Evolutionary conservation across 2,797 vertebrate genomes (phyloP), one percentile per base, ranked within the genome.

Genomic region (Platyrinchus mystaceus): DNA sequence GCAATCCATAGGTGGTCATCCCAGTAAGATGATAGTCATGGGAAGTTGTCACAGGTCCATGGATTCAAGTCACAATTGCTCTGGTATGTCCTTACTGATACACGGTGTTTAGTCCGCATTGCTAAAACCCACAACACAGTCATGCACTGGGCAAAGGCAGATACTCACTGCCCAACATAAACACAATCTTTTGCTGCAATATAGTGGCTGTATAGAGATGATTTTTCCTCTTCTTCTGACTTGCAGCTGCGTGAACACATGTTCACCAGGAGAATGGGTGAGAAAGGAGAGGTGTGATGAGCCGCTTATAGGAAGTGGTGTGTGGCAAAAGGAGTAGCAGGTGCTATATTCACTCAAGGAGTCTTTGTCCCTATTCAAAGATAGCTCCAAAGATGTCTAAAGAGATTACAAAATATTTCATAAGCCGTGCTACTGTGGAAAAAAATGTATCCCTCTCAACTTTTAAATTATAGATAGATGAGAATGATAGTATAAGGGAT

Each of bases 121-220:
- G 24, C 39, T 69, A 62, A 32, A 14, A n/a, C 10, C 14, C 13
- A 9, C 43, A 30, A 6, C 46, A n/a, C 14, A 22, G 23, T 59
- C 46, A 16, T 14, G 41, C 7, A 1, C 20, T 12, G 36, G 28
- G 14, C 12, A 21, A 52, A 75, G 37, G 47, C 24, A 64, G 46
- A 22, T 55, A 7, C 32, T 84, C 3, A 0, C 18, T 55, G 34
- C 10, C 9, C 39, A 82, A 3, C 0, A 1, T 18, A 69, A 20
- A 39, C 15, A 20, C 5, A 3, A 3, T 49, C 10, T 50, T 82
- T 41, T 77, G 20, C 36, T 55, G 19, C 0, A 2, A 10, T 34
- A 7, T 18, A 53, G 41, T n/a, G 49, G 4, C 47, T 71, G 16
- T 14, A 27, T 14, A 58, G 66, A 69, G 55, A 55, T 58, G 27